Percentiles rank a stretch among this genome's conserved stretches.
Conservation (phyloP, 2,888 invertebrate species). For the Arge pagana region DNA sequence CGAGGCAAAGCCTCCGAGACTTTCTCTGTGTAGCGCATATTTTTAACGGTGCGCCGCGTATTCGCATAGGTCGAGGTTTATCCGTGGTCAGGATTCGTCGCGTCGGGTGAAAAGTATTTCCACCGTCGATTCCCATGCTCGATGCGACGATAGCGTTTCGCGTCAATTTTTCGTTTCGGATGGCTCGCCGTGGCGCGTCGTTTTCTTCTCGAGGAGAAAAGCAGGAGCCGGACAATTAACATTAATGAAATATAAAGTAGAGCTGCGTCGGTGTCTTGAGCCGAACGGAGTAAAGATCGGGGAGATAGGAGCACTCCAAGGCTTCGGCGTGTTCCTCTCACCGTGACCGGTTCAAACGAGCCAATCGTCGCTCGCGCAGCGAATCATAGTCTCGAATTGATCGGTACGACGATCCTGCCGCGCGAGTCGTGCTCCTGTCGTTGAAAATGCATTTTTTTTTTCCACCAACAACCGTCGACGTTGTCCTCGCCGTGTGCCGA, state of each 20-base stretch:
- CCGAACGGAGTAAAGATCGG: constrained; percentile 21
- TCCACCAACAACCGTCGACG: too few species aligned
- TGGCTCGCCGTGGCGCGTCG: too few species aligned
- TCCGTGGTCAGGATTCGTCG: constrained; percentile 46
- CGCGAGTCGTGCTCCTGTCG: too few species aligned
- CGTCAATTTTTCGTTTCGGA: too few species aligned
- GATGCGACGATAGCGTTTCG: too few species aligned
- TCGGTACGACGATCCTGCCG: too few species aligned
- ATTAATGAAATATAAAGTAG: constrained; percentile 50
- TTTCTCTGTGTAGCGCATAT: constrained; percentile 50
- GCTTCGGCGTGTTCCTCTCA: constrained; percentile 16
- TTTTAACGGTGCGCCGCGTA: constrained; percentile 39
- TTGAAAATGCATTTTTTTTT: too few species aligned
- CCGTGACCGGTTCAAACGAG: constrained; percentile 12
- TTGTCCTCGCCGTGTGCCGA: too few species aligned
- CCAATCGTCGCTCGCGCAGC: constrained; percentile 4
- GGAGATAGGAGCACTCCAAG: constrained; percentile 31
- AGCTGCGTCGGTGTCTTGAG: constrained; percentile 38
- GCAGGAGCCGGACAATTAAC: constrained; percentile 47
- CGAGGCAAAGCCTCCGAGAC: constrained; percentile 46
- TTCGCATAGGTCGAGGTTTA: constrained; percentile 46
- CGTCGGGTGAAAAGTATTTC: too few species aligned
- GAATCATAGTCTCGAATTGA: too few species aligned
- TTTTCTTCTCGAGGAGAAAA: too few species aligned
- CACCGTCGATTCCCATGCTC: too few species aligned